Evolutionary conservation across 1,140 invertebrate species (phyloP).

Genomic region (Marisa cornuarietis): DNA sequence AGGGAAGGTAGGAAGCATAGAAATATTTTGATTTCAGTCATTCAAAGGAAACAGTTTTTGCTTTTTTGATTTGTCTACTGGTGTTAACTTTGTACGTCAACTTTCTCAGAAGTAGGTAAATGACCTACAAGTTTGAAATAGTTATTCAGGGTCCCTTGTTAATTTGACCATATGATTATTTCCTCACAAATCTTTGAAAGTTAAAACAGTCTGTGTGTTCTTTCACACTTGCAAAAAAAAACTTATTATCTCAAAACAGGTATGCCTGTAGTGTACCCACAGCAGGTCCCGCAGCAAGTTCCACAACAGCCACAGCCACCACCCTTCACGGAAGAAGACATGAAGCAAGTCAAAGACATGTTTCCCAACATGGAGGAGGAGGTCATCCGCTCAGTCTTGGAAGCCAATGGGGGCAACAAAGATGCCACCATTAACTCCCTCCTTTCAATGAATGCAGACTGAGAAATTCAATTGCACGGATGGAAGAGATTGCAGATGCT

Average conservation of each 20-base stretch:
- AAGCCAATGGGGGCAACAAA: slow-evolving; percentile 89
- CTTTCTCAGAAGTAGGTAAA: too few relatives aligned
- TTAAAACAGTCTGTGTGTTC: too few relatives aligned
- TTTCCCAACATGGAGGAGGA: slow-evolving; percentile 94
- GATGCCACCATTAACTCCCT: slow-evolving; percentile 90
- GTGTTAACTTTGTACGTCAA: neutral
- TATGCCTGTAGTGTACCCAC: slow-evolving; percentile 31
- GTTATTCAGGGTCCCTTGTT: too few relatives aligned
- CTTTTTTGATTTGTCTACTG: neutral
- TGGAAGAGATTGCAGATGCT: too few relatives aligned
- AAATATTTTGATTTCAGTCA: too few relatives aligned
- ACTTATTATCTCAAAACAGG: neutral
- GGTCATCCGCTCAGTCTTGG: slow-evolving; percentile 89
- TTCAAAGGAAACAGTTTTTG: neutral
- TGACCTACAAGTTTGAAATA: too few relatives aligned
- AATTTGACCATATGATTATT: neutral
- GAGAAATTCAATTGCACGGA: neutral
- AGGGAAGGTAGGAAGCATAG: too few relatives aligned
- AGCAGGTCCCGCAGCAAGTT: slow-evolving; percentile 27
- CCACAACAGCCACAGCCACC: slow-evolving; percentile 32
- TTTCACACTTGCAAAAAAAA: too few relatives aligned
- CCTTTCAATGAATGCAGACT: slow-evolving; percentile 72
- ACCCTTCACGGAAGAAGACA: slow-evolving; percentile 75
- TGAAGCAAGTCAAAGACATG: slow-evolving; percentile 89
- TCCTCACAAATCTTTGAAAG: neutral